Percentiles rank a stretch among this genome's conserved stretches.
Conservation (phyloP, 1,140 invertebrate species). For the Orius insidiosus region DNA sequence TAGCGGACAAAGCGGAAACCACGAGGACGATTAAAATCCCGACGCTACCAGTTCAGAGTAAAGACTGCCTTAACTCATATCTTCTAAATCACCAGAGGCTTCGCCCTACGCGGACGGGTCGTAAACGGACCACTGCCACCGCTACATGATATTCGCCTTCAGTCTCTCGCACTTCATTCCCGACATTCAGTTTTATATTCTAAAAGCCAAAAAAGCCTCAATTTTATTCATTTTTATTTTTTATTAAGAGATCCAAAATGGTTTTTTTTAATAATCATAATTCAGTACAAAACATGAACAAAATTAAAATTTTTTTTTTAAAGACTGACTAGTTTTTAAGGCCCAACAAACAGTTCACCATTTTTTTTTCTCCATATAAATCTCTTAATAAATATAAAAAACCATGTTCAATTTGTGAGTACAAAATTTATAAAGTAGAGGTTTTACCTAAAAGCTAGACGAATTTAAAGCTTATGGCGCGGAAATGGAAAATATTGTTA, state of each 20-base stretch:
- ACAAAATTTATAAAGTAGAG: not conserved
- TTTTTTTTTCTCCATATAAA: not conserved
- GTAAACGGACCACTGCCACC: constrained; percentile 8
- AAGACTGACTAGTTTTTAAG: constrained; percentile 13
- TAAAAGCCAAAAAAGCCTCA: too few relatives aligned
- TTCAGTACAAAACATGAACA: constrained; percentile 10
- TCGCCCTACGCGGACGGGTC: not conserved
- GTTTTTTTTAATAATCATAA: constrained; percentile 3
- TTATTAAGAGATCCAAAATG: constrained; percentile 3
- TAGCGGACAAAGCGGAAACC: not conserved
- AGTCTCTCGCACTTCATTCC: not conserved
- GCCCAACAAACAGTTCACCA: constrained; percentile 9
- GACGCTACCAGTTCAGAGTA: not conserved
- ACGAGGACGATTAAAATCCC: constrained; percentile 2
- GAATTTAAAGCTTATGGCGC: constrained; percentile 4
- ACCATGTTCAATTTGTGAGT: not conserved
- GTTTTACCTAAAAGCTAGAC: not conserved
- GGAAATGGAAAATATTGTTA: too few relatives aligned
- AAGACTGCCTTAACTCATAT: constrained; percentile 6
- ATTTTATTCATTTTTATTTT: constrained; percentile 3
- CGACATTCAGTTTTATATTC: not conserved
- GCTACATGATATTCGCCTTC: constrained; percentile 7
- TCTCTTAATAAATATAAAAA: constrained; percentile 1
- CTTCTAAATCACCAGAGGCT: constrained; percentile 2
- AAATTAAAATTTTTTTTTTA: not conserved